Base-by-base conservation (phyloP, 1,140 invertebrate species). In the Neocloeon triangulifer region DNA sequence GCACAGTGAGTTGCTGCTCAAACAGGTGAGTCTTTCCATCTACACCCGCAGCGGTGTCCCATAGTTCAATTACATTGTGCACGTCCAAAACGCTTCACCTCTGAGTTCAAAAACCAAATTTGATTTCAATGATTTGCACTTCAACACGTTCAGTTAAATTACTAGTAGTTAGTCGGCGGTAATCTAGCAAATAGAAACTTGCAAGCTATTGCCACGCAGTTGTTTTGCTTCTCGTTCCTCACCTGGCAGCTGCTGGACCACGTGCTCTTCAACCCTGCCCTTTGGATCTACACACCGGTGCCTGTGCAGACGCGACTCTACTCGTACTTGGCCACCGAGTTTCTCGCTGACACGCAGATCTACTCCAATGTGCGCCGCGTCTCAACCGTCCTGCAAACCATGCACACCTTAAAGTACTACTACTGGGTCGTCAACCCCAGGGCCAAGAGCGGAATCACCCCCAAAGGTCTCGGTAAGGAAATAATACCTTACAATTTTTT, bases 351-450 rank as follows among this genome's bases (percentile, higher is more conserved):
- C 55, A 89, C 86, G 1, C 86, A 94, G 53, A 95, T 97, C 43
- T 96, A 95, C 58, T 88, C 80, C 39, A 94, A 92, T 53, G 89
- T 98, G 13, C 62, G 94, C 22, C 64, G 92, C 31, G 88, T 97
- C 25, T 91, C 85, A 42, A 97, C 92, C 1, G 91, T 98, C 0
- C 62, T 98, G 6, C 91, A 98, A 58, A 94, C 91, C 1, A 85
- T 98, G 38, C 91, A 99, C 50, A 91, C 94, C 1, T 62, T 99
- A 19, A 98, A 98, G 58, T 95, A 89, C 50, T 98, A 96, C 56
- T 98, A 98, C 52, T 98, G 92, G 91, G 82, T 98, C 10, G 77
- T 84, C 3, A 94, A 91, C 66, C 92, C 92, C 1, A 64, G 80
- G 40, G 68, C 81, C 21, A 88, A 91, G 51, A 95, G 86, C 55